phyloP scores from a whole-genome alignment of 2,113 vertebrate genomes.

The Microtus ochrogaster region DNA sequence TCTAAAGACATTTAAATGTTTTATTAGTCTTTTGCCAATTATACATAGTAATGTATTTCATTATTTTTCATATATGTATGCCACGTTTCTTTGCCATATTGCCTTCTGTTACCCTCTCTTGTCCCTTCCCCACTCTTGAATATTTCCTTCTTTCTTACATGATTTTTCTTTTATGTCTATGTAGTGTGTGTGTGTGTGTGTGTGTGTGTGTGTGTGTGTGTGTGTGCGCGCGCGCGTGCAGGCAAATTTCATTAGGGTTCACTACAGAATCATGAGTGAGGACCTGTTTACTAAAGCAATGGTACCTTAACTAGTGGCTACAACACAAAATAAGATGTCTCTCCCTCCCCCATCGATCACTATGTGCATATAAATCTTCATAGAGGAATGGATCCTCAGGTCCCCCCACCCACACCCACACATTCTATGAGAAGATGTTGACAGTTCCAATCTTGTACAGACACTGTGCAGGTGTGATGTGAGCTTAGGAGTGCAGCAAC shows the following conservation, averaged over 20 bases:
- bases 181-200: neutral
- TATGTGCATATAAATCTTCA: neutral
- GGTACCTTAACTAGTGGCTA: neutral
- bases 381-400: neutral
- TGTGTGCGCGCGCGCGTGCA: neutral
- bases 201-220: neutral
- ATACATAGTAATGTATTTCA: neutral
- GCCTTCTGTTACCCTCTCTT: neutral
- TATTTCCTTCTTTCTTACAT: neutral
- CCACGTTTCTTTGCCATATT: neutral
- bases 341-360: neutral
- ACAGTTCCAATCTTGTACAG: neutral
- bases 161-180: neutral
- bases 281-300: neutral
- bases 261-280: neutral
- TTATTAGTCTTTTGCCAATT: neutral
- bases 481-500: neutral
- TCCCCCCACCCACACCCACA: too few relatives aligned
- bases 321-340: neutral
- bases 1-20: neutral
- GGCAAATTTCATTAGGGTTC: neutral
- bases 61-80: neutral
- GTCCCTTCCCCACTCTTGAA: neutral
- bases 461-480: neutral
- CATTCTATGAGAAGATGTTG: neutral